Evolutionary conservation across 2,888 invertebrate genomes (phyloP).

Genomic region (Tetrapedia diversipes): DNA sequence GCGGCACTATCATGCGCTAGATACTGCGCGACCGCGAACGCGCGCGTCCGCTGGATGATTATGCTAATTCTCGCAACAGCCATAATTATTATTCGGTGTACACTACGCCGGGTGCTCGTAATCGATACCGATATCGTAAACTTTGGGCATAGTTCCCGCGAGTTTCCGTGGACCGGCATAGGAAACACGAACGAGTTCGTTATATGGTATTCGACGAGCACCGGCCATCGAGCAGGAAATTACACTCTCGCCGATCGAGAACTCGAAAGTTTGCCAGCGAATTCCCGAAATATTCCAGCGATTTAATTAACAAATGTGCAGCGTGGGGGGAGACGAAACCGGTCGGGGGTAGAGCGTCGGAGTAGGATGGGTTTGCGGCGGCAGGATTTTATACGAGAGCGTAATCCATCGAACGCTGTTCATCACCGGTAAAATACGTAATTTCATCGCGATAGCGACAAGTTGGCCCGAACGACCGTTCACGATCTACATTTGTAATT

Average conservation of each 20-base stretch:
- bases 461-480: neutral
- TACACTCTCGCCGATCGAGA: slow-evolving; percentile 5
- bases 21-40: neutral
- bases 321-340: too few relatives aligned
- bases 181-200: slow-evolving; percentile 12
- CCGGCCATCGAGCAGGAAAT: neutral
- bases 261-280: neutral
- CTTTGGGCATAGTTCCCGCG: slow-evolving; percentile 16
- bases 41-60: slow-evolving; percentile 8
- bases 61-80: slow-evolving; percentile 31
- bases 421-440: too few relatives aligned
- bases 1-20: too few relatives aligned
- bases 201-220: slow-evolving; percentile 23
- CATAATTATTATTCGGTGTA: slow-evolving; percentile 27
- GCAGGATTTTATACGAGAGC: neutral
- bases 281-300: slow-evolving; percentile 6
- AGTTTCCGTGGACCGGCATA: neutral
- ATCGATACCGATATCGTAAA: slow-evolving; percentile 28
- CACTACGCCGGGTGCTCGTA: neutral
- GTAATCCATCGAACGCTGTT: slow-evolving; percentile 4
- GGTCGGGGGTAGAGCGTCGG: too few relatives aligned
- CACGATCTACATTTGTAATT: neutral
- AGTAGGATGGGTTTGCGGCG: too few relatives aligned
- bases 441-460: neutral
- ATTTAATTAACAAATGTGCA: slow-evolving; percentile 21